A percentile compares a stretch with the other conserved stretches of the same genome.
phyloP scores from a whole-genome alignment of 2,888 invertebrate species.

The Phrixothrix hirtus region DNA sequence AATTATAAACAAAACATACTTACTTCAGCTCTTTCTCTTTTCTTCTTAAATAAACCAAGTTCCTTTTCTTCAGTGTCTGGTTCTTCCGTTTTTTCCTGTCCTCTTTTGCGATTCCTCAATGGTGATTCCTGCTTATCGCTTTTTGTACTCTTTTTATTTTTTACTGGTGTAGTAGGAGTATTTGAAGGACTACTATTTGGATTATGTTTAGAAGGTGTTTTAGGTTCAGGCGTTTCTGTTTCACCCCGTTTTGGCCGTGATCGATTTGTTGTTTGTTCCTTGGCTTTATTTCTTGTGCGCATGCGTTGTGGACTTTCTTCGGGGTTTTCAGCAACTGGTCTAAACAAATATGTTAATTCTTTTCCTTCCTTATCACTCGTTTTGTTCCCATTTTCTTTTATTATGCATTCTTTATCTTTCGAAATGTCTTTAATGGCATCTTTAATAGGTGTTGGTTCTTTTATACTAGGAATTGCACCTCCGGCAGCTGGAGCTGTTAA shows the following conservation, averaged over 20 bases:
- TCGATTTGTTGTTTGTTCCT: slow-evolving; percentile 65
- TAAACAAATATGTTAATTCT: slow-evolving; percentile 38
- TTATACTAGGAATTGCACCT: slow-evolving; percentile 33
- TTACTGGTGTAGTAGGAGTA: slow-evolving; percentile 49
- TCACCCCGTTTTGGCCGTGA: slow-evolving; percentile 63
- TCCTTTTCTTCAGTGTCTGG: slow-evolving; percentile 58
- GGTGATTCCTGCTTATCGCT: slow-evolving; percentile 60
- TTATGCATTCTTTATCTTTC: slow-evolving; percentile 25
- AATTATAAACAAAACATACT: background rate
- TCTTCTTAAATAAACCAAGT: slow-evolving; percentile 55
- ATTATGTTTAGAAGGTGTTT: slow-evolving; percentile 59
- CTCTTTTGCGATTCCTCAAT: slow-evolving; percentile 60
- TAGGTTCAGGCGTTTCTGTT: slow-evolving; percentile 52
- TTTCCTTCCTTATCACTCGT: slow-evolving; percentile 26
- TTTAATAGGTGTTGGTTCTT: slow-evolving; percentile 29
- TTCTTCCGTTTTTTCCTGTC: slow-evolving; percentile 56
- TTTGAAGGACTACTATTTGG: slow-evolving; percentile 18
- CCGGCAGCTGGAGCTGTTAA: slow-evolving; percentile 55
- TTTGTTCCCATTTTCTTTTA: slow-evolving; percentile 15
- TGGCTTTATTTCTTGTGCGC: slow-evolving; percentile 83
- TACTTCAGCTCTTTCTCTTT: slow-evolving; percentile 56
- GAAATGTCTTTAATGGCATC: slow-evolving; percentile 14
- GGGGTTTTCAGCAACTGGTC: slow-evolving; percentile 61
- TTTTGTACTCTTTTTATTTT: slow-evolving; percentile 53
- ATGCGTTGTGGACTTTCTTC: slow-evolving; percentile 87